Conservation (phyloP, 2,113 vertebrate species). For the Nibea albiflora region DNA sequence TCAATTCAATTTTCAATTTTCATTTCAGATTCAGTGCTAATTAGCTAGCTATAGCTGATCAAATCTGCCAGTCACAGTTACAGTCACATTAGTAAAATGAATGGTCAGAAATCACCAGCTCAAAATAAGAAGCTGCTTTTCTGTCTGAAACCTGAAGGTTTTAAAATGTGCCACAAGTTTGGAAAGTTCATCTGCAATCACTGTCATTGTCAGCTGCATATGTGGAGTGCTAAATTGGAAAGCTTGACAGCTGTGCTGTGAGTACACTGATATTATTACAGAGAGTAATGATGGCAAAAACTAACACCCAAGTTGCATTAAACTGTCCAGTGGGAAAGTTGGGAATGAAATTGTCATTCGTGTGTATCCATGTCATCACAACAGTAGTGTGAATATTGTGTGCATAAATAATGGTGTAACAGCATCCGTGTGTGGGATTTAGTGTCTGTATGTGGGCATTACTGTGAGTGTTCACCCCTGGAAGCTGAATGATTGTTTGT, state of each 20-base stretch:
- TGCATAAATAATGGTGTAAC: neutral
- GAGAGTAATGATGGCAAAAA: neutral
- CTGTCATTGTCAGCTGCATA: neutral
- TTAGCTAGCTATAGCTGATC: neutral
- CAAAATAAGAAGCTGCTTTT: neutral
- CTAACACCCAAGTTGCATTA: no score
- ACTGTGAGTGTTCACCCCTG: neutral
- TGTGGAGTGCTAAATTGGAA: neutral
- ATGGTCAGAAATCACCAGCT: neutral
- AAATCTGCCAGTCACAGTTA: neutral
- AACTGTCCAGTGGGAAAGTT: neutral
- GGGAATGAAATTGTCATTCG: neutral
- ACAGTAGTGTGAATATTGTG: neutral
- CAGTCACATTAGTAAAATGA: neutral
- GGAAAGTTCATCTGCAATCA: neutral
- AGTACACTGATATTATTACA: neutral
- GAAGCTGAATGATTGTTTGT: conserved; percentile 1
- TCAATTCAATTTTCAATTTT: no score
- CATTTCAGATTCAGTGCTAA: no score
- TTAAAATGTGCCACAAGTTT: neutral
- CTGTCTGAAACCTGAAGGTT: neutral
- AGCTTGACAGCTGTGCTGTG: neutral
- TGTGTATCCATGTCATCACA: neutral
- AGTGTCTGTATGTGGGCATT: neutral
- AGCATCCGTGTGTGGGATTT: neutral